These are phyloP conservation scores for Podiceps cristatus DNA, from an alignment of 2,113 vertebrate genomes.

Conservation along the genomic window DNA sequence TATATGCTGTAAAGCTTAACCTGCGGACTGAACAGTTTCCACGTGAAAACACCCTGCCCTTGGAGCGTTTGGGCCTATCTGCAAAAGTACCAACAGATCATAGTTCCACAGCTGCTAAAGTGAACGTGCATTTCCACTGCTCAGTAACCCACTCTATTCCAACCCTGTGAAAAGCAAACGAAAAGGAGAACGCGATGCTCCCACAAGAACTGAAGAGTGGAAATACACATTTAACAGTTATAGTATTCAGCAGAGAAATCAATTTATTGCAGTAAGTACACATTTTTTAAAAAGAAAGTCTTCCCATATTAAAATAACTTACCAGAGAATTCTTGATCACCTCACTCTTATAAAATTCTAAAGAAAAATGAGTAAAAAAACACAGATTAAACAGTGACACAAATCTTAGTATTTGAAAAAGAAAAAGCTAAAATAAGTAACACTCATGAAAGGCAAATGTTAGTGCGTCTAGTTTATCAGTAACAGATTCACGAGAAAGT, in stretches of 20 bases:
- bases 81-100: not conserved
- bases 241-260: not conserved
- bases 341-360: constrained; percentile 98
- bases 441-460: not conserved
- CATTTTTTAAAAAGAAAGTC: not conserved
- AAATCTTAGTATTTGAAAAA: not conserved
- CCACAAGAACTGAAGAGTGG: not conserved
- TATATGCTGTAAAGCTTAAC: not conserved
- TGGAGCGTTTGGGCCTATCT: not conserved
- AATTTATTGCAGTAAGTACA: not conserved
- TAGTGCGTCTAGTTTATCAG: not conserved
- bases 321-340: constrained; percentile 98
- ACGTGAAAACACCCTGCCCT: not conserved
- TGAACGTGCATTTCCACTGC: not conserved
- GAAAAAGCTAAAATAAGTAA: not conserved
- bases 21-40: not conserved
- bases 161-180: not conserved
- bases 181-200: not conserved
- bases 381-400: not conserved
- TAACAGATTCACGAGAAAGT: not conserved
- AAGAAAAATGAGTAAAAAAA: constrained; percentile 35
- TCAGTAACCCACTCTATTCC: not conserved
- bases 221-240: not conserved
- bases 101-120: not conserved
- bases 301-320: constrained; percentile 74